Percentiles rank a stretch among this genome's conserved stretches.
Evolutionary conservation across 2,888 invertebrate genomes (phyloP).

Genomic region (Ennomos quercinarius): DNA sequence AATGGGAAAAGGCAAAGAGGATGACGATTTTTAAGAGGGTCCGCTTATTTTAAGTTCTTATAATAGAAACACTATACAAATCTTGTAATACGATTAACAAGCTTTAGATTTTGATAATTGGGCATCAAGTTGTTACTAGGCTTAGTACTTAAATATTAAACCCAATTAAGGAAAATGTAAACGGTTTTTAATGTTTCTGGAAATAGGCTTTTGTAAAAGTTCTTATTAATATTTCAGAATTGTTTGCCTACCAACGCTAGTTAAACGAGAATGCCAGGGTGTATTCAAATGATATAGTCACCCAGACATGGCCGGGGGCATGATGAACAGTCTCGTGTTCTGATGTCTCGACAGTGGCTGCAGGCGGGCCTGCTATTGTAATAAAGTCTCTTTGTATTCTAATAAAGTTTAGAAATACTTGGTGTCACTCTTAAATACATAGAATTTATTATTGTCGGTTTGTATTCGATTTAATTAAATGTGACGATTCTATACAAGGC

Average conservation of each 20-base stretch:
- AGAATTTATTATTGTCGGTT: too few species aligned
- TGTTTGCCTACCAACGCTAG: constrained; percentile 9
- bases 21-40: too few species aligned
- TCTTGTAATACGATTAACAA: too few species aligned
- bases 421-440: too few species aligned
- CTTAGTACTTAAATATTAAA: not conserved
- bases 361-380: constrained; percentile 48
- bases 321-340: constrained; percentile 36
- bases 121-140: too few species aligned
- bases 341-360: constrained; percentile 44
- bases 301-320: constrained; percentile 49
- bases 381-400: constrained; percentile 40
- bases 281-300: constrained; percentile 55
- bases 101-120: too few species aligned
- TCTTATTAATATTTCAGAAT: not conserved
- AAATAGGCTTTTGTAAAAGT: not conserved
- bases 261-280: constrained; percentile 43
- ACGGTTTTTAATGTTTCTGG: not conserved
- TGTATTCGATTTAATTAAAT: too few species aligned
- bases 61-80: too few species aligned
- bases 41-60: too few species aligned
- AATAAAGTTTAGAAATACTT: constrained; percentile 4
- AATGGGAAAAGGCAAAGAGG: too few species aligned
- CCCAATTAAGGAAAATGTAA: not conserved
- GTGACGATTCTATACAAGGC: too few species aligned